Base-by-base conservation (phyloP, 2,113 vertebrate species). In the Lophotis ruficrista region DNA sequence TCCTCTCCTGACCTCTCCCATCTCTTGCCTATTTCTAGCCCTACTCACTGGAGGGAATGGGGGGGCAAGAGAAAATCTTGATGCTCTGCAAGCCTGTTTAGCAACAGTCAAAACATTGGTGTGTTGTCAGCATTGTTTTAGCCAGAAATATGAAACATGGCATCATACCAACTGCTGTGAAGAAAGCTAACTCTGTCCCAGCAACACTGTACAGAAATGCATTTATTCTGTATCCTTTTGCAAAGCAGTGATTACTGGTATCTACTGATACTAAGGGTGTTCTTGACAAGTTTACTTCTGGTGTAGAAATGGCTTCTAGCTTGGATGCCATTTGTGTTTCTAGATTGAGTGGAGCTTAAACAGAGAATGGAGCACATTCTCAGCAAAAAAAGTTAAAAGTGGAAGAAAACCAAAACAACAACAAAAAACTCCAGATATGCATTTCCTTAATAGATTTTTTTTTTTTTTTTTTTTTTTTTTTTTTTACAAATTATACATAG, bases 11-110 rank as follows among this genome's bases (percentile, higher is more conserved):
- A 57, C 22, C 16, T 58, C 10, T 61, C 22, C 5, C 6, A 6
- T 35, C n/a, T 58, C 23, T 37, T 58, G 14, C 12, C 6, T 47
- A 2, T 14, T 7, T 80, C 30, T 47, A 79, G 14, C 27, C 16
- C 25, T 45, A 1, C 31, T 83, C 16, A 4, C 37, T 57, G 27
- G 0, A 2, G 16, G 27, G 5, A 60, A 4, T 20, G 48, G 38
- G 48, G 19, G 21, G 22, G 48, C 11, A 9, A 37, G 21, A 48
- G 16, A 75, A 73, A 37, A 45, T 47, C 48, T 68, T 64, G 7
- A 24, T 76, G 28, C 21, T 37, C 9, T 60, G 86, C 61, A 35
- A 50, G 28, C 47, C 24, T 68, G 10, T 57, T 85, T 9, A 58
- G 22, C 19, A 75, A 2, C n/a, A 79, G 14, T 17, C 8, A 13